phyloP scores from a whole-genome alignment of 1,140 invertebrate genomes.

The Diorhabda sublineata region DNA sequence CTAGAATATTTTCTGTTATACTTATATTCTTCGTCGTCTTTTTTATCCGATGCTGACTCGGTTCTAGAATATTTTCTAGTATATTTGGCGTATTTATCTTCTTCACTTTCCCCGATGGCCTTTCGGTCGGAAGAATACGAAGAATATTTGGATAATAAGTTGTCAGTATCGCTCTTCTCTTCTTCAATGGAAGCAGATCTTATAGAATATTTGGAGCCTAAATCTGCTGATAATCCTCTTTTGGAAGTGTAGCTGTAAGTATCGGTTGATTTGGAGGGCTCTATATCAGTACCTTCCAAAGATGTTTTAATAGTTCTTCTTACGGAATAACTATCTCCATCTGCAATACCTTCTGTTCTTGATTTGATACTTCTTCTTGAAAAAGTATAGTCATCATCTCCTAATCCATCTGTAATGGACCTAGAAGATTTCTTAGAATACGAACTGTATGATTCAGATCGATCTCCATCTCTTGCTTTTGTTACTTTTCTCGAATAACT shows the following conservation, averaged over 20 bases:
- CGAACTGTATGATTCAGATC: conserved; percentile 22
- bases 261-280: conserved; percentile 19
- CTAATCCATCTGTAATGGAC: conserved; percentile 18
- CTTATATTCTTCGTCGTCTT: conserved; percentile 56
- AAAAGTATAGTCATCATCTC: conserved; percentile 31
- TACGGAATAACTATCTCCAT: conserved; percentile 33
- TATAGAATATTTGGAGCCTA: conserved; percentile 35
- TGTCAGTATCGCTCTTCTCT: conserved; percentile 31
- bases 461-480: conserved; percentile 19
- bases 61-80: conserved; percentile 35
- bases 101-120: conserved; percentile 31
- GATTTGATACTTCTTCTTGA: conserved; percentile 29
- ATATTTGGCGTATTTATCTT: conserved; percentile 42
- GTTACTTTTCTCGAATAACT: conserved; percentile 32
- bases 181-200: conserved; percentile 32
- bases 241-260: conserved; percentile 22
- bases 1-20: conserved; percentile 52
- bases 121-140: conserved; percentile 33
- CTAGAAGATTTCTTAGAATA: conserved; percentile 28
- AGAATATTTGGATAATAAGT: conserved; percentile 36
- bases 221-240: conserved; percentile 17
- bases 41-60: conserved; percentile 34
- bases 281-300: conserved; percentile 28
- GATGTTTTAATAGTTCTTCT: conserved; percentile 34
- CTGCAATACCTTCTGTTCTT: conserved; percentile 29